Evolutionary conservation across 2,113 vertebrate genomes (phyloP).

Genomic region (Malaclemys terrapin): DNA sequence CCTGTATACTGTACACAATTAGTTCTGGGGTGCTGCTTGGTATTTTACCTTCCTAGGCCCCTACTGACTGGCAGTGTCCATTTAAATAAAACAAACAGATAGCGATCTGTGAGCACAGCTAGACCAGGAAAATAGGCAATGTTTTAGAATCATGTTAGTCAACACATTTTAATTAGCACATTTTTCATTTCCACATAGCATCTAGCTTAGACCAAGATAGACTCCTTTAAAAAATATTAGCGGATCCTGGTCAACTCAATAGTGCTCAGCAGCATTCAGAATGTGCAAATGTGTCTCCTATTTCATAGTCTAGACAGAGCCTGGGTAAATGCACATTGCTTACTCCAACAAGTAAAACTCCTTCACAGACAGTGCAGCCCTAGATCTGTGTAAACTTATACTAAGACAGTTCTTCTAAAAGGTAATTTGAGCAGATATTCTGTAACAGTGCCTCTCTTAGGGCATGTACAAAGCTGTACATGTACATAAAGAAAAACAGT

Average conservation of each 20-base stretch:
- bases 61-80: neutral
- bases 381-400: neutral
- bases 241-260: neutral
- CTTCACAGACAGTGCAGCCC: neutral
- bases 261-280: fast-evolving
- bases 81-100: neutral
- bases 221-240: neutral
- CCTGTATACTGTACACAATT: fast-evolving
- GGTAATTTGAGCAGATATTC: neutral
- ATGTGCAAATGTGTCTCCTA: fast-evolving
- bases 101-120: neutral
- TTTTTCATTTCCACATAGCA: neutral
- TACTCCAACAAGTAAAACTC: neutral
- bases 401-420: neutral
- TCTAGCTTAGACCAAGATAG: neutral
- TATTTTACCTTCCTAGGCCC: neutral
- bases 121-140: neutral
- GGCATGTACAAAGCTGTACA: neutral
- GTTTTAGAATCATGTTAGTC: neutral
- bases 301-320: neutral
- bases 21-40: neutral
- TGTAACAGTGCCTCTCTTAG: neutral
- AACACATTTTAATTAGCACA: neutral
- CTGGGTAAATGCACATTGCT: neutral
- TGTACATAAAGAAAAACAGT: neutral